Conservation (phyloP, 2,888 invertebrate species). For the Caenorhabditis sinica region DNA sequence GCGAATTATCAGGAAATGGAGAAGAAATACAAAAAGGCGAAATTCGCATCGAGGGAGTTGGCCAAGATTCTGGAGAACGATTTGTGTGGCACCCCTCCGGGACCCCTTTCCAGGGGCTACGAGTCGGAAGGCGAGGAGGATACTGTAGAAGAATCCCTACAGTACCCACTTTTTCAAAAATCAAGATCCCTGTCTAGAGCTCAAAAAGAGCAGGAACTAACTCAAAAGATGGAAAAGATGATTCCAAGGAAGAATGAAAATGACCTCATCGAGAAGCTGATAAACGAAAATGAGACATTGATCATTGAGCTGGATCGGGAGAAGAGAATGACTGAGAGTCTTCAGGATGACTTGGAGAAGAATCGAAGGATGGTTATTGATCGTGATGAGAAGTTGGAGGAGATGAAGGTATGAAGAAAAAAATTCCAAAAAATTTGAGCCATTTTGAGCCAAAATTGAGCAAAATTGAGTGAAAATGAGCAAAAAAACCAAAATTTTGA, state of each 20-base stretch:
- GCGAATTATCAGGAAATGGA: constrained; percentile 50
- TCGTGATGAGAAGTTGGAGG: constrained; percentile 55
- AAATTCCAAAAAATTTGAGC: no score
- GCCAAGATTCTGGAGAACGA: constrained; percentile 63
- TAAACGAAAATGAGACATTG: constrained; percentile 55
- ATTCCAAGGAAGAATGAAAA: neutral
- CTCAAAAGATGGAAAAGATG: constrained; percentile 1
- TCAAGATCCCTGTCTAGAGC: constrained; percentile 34
- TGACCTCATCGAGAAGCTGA: constrained; percentile 48
- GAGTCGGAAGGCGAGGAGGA: constrained; percentile 56
- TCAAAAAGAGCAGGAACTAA: constrained; percentile 41
- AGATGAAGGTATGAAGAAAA: constrained; percentile 16
- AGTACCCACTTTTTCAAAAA: constrained; percentile 31
- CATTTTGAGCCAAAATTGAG: neutral
- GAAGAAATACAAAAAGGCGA: constrained; percentile 65
- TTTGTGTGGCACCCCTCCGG: constrained; percentile 41
- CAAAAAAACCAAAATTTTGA: no score
- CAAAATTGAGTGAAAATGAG: no score
- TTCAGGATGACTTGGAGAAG: constrained; percentile 61
- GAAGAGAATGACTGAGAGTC: constrained; percentile 34
- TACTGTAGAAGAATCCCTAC: no score
- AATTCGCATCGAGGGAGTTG: constrained; percentile 55
- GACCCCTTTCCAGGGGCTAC: neutral
- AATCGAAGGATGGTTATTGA: constrained; percentile 51
- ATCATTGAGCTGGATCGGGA: constrained; percentile 59